Percentiles rank a stretch among this genome's conserved stretches.
Evolutionary conservation across 2,113 vertebrate genomes (phyloP).

Genomic region (Vicugna pacos): DNA sequence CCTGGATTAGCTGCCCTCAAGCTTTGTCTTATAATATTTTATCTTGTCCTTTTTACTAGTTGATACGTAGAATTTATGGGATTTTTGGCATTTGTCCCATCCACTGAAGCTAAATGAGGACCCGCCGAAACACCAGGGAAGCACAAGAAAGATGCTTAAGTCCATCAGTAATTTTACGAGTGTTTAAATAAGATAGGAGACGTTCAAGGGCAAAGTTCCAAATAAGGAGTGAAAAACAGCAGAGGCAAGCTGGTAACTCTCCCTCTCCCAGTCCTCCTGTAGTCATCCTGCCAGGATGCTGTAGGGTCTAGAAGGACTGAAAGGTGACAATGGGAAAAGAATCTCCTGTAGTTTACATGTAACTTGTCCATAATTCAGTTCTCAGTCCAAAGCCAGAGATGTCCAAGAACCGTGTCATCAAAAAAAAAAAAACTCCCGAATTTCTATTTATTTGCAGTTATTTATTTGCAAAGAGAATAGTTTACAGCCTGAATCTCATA

Average conservation of each 20-base stretch:
- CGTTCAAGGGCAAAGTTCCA: neutral
- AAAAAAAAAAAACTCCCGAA: neutral
- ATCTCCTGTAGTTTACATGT: neutral
- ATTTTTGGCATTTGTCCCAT: neutral
- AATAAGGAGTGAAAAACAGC: neutral
- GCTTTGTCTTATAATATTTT: neutral
- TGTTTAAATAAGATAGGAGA: neutral
- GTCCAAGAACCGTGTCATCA: neutral
- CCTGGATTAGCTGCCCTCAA: rapidly evolving
- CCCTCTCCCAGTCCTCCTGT: rapidly evolving
- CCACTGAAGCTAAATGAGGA: neutral
- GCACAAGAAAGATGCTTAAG: neutral
- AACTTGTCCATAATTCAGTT: neutral
- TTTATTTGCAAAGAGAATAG: neutral
- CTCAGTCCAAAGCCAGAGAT: neutral
- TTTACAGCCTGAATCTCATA: neutral
- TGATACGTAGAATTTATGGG: neutral
- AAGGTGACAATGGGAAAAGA: neutral
- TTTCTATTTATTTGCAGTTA: neutral
- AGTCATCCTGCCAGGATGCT: neutral
- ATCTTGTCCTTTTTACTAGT: neutral
- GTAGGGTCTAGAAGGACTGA: neutral
- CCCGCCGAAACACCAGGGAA: neutral
- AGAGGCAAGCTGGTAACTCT: neutral
- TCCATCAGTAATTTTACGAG: neutral